Conservation (phyloP, 2,113 vertebrate species). For the Antechinus flavipes region DNA sequence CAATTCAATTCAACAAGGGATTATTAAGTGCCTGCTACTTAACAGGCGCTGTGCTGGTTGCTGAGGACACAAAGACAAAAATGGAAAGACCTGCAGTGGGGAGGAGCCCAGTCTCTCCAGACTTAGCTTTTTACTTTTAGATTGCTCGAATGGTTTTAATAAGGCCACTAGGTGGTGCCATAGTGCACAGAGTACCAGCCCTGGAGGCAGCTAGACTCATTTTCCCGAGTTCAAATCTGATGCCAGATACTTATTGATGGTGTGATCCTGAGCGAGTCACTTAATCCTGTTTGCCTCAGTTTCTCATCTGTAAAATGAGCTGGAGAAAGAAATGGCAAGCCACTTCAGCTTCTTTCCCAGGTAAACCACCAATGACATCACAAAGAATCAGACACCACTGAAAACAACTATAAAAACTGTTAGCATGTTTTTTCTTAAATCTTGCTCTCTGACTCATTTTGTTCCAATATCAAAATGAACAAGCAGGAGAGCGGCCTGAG, state of each 20-base stretch:
- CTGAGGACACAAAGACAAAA: not conserved
- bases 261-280: not conserved
- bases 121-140: not conserved
- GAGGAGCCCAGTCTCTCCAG: not conserved
- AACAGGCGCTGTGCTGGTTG: not conserved
- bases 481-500: not conserved
- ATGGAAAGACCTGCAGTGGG: not conserved
- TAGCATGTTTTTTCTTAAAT: not conserved
- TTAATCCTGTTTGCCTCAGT: not conserved
- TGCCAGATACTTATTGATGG: too few species aligned
- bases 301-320: not conserved
- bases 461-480: not conserved
- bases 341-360: not conserved
- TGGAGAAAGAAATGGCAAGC: not conserved
- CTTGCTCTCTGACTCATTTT: not conserved
- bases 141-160: not conserved
- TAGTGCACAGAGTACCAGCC: not conserved
- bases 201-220: not conserved
- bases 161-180: not conserved
- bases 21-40: not conserved
- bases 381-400: not conserved
- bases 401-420: not conserved
- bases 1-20: not conserved
- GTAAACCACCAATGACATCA: too few species aligned
- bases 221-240: not conserved